phyloP scores from a whole-genome alignment of 2,888 invertebrate species.

The Microctonus aethiopoides region DNA sequence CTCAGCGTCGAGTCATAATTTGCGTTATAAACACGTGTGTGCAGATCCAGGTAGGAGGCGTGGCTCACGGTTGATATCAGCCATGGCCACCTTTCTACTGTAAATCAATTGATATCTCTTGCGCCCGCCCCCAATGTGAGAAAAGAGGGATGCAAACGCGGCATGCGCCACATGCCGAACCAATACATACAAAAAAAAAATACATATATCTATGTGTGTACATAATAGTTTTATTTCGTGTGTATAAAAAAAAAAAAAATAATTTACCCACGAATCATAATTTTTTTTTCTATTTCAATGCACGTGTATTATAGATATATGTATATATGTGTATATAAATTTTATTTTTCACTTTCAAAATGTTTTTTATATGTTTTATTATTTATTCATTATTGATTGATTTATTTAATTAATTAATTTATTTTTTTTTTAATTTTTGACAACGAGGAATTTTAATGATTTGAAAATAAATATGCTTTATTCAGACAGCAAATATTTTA shows the following conservation, averaged over 20 bases:
- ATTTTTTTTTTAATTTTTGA: not conserved
- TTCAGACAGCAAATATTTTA: conserved; percentile 19
- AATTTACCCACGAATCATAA: too few relatives aligned
- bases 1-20: conserved; percentile 8
- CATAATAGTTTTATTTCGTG: too few relatives aligned
- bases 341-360: too few relatives aligned
- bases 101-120: conserved; percentile 66
- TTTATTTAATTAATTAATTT: not conserved
- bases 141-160: conserved; percentile 36
- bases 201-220: not conserved
- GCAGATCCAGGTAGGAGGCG: conserved; percentile 54
- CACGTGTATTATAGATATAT: not conserved
- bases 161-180: conserved; percentile 26
- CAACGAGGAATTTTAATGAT: conserved; percentile 3
- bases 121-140: conserved; percentile 36
- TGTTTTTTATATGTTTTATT: too few relatives aligned
- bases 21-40: conserved; percentile 20
- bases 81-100: conserved; percentile 67
- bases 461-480: conserved; percentile 14
- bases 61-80: conserved; percentile 63
- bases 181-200: not conserved
- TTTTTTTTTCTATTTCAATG: not conserved
- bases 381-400: not conserved
- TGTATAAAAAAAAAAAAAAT: too few relatives aligned
- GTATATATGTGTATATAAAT: too few relatives aligned